phyloP scores from a whole-genome alignment of 2,113 vertebrate species.

The Okapia johnstoni region DNA sequence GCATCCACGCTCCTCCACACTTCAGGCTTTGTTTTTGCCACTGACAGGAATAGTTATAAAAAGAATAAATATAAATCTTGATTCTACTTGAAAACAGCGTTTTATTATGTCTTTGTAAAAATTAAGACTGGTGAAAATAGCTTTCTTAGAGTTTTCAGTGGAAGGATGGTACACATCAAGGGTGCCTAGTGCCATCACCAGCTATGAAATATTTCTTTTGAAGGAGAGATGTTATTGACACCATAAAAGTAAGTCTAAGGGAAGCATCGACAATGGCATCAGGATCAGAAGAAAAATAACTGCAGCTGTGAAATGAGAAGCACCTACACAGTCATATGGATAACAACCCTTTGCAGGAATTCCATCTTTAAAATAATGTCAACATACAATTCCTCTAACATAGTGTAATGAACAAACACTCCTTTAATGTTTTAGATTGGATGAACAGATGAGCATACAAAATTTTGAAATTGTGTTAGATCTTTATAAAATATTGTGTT shows the following conservation, averaged over 20 bases:
- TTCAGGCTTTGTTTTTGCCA: neutral
- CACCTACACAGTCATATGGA: too few relatives aligned
- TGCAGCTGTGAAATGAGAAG: neutral
- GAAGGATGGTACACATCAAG: neutral
- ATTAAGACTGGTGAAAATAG: neutral
- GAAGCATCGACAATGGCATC: accelerated
- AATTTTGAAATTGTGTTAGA: neutral
- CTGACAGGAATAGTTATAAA: neutral
- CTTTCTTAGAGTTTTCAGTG: neutral
- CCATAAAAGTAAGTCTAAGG: neutral
- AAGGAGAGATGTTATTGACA: neutral
- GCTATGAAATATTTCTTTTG: neutral
- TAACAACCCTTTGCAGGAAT: neutral
- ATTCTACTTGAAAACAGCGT: neutral
- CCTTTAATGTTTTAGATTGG: neutral
- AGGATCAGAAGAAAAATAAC: neutral
- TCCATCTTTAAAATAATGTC: neutral
- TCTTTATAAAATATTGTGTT: neutral
- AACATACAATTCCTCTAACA: neutral
- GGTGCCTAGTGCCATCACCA: neutral
- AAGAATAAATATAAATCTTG: neutral
- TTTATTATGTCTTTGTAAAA: neutral
- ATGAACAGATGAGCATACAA: neutral
- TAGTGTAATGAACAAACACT: neutral
- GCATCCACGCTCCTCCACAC: neutral